Evolutionary conservation across 1,140 invertebrate genomes (phyloP).

Genomic region (Chionoecetes opilio): DNA sequence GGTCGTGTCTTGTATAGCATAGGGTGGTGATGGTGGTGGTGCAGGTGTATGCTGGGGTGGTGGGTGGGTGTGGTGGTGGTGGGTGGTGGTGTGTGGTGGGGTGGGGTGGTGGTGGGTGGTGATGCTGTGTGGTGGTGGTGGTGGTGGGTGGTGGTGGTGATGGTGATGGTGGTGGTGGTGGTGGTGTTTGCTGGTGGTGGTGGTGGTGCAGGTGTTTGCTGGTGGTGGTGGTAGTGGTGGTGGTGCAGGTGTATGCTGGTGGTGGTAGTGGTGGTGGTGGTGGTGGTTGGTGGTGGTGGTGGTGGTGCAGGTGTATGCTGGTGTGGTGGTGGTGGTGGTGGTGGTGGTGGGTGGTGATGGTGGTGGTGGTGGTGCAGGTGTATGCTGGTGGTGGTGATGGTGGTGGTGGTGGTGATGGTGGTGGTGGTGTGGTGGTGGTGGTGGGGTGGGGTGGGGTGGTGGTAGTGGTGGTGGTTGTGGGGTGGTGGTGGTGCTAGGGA

Average conservation of each 20-base stretch:
- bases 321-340: no score
- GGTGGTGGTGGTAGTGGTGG: conserved; percentile 31
- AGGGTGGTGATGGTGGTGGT: neutral
- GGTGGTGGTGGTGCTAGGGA: neutral
- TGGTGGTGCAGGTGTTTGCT: no score
- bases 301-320: no score
- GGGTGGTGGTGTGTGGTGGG: no score
- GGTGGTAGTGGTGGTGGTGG: neutral
- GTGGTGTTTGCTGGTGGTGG: no score
- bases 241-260: neutral
- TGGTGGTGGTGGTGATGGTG: neutral
- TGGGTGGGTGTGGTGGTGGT: conserved; percentile 13
- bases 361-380: no score
- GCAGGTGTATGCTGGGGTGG: neutral
- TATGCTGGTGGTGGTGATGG: neutral
- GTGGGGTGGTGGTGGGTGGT: no score
- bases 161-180: no score
- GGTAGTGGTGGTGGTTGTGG: neutral
- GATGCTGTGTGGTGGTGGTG: no score
- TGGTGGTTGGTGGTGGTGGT: neutral
- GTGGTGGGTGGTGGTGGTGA: no score
- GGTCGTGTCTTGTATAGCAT: neutral
- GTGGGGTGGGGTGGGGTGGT: no score
- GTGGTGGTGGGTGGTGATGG: no score
- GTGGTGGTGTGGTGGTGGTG: neutral